Conservation (phyloP, 2,888 invertebrate genomes). For the Penaeus monodon region DNA sequence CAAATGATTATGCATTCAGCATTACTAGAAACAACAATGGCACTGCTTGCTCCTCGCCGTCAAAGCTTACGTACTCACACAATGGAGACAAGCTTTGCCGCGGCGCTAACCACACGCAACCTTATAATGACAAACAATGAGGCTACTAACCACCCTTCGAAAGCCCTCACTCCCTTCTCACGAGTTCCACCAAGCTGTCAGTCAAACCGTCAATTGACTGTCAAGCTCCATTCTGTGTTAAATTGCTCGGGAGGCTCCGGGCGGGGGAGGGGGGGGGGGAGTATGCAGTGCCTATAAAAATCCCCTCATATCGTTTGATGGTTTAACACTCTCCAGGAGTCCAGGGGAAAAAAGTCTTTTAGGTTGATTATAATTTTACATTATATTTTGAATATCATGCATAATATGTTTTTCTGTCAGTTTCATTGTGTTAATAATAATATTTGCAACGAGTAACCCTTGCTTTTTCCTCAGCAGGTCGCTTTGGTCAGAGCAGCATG, state of each 20-base stretch:
- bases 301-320: background rate
- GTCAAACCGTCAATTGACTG: constrained; percentile 42
- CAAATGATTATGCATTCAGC: no score
- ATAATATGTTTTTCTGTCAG: no score
- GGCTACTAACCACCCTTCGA: constrained; percentile 20
- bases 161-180: background rate
- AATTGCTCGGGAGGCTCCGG: constrained; percentile 26
- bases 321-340: background rate
- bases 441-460: background rate
- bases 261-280: background rate
- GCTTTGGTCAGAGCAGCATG: constrained; percentile 56
- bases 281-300: background rate
- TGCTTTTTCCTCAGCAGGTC: constrained; percentile 40
- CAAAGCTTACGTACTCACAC: no score
- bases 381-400: no score
- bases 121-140: constrained; percentile 37
- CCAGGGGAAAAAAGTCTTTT: no score
- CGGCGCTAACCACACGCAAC: constrained; percentile 36
- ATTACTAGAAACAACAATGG: no score
- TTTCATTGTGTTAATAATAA: no score
- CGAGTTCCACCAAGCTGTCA: constrained; percentile 7
- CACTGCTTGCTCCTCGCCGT: no score
- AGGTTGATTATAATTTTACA: no score
- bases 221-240: constrained; percentile 39
- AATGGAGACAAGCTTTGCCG: background rate